Conservation (phyloP, 1,140 invertebrate species). For the Drosophila saltans region DNA sequence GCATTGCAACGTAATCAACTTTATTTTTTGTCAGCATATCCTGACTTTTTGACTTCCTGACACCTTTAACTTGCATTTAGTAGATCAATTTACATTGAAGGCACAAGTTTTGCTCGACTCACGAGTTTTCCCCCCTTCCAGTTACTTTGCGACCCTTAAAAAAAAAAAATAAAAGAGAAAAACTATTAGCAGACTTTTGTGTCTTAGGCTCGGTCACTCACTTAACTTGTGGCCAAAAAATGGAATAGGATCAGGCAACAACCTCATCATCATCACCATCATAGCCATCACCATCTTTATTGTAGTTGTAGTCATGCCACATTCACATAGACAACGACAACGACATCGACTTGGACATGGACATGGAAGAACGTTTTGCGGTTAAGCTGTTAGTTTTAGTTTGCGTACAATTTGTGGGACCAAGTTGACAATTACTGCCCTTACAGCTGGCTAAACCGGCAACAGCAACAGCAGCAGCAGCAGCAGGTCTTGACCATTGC, state of each 20-base stretch:
- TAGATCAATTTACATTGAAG: slow-evolving; percentile 1
- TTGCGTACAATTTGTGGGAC: slow-evolving; percentile 76
- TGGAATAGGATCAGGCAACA: slow-evolving; percentile 17
- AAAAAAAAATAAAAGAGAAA: slow-evolving; percentile 17
- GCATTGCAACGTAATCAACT: not conserved
- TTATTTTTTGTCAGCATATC: not conserved
- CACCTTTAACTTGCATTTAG: not conserved
- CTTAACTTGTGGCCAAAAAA: slow-evolving; percentile 67
- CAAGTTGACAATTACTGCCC: slow-evolving; percentile 74
- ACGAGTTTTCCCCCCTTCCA: too few species aligned
- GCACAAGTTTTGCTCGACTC: not conserved
- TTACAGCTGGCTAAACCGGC: slow-evolving; percentile 5
- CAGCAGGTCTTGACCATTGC: slow-evolving; percentile 37
- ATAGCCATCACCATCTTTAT: slow-evolving; percentile 31
- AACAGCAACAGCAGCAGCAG: not conserved
- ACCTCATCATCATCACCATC: slow-evolving; percentile 37
- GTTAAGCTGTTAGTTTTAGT: slow-evolving; percentile 79
- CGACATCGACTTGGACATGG: not conserved
- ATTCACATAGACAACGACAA: slow-evolving; percentile 17
- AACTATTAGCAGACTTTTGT: slow-evolving; percentile 72
- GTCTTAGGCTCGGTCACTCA: slow-evolving; percentile 50
- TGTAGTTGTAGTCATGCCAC: slow-evolving; percentile 33
- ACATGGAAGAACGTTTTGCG: slow-evolving; percentile 57
- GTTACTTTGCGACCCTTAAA: not conserved
- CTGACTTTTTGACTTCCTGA: not conserved